phyloP scores from a whole-genome alignment of 2,113 vertebrate genomes.

The Acrocephalus arundinaceus region DNA sequence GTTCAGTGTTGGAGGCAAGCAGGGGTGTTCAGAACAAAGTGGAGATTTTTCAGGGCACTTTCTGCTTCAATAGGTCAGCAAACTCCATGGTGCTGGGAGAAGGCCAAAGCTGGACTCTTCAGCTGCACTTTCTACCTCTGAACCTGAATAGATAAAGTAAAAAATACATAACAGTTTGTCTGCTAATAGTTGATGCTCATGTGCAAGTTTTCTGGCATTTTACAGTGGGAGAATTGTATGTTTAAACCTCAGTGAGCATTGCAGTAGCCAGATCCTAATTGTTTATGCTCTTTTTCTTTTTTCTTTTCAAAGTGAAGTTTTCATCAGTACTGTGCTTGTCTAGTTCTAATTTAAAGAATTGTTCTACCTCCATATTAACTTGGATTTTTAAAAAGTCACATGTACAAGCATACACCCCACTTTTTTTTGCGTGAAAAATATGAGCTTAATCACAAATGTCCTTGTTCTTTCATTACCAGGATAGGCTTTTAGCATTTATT shows the following conservation, averaged over 20 bases:
- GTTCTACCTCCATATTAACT: not conserved
- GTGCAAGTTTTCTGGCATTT: not conserved
- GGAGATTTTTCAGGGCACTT: not conserved
- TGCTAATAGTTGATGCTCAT: not conserved
- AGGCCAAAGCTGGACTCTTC: not conserved
- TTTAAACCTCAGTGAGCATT: not conserved
- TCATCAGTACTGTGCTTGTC: not conserved
- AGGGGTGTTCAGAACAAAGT: not conserved
- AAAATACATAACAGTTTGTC: not conserved
- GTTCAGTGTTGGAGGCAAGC: not conserved
- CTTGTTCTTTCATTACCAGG: not conserved
- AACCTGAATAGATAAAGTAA: not conserved
- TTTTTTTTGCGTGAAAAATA: constrained; percentile 4
- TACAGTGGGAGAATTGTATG: not conserved
- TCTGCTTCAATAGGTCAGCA: not conserved
- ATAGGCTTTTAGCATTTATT: not conserved
- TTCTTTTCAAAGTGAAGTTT: not conserved
- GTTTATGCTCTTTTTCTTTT: not conserved
- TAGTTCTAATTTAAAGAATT: constrained; percentile 12
- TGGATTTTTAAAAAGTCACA: not conserved
- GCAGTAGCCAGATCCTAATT: not conserved
- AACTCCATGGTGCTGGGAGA: not conserved
- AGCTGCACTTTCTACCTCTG: not conserved
- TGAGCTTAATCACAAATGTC: not conserved
- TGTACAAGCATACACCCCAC: not conserved